Conservation (phyloP, 1,140 invertebrate genomes). For the Subanguina moxae region DNA sequence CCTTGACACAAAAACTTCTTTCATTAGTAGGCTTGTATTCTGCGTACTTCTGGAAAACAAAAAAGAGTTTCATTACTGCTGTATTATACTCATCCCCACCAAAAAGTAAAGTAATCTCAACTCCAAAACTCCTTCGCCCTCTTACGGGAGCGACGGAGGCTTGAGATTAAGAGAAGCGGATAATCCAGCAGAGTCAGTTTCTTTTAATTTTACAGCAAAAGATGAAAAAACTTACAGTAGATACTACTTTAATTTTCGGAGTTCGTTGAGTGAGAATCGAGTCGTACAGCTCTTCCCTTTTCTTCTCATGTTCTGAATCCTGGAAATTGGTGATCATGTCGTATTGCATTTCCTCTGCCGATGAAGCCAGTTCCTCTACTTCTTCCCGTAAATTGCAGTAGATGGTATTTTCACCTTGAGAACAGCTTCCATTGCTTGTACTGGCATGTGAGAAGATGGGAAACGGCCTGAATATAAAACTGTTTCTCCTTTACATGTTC, state of each 20-base stretch:
- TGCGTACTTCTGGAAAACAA: constrained; percentile 32
- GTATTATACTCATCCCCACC: too few species aligned
- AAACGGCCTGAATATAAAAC: constrained; percentile 20
- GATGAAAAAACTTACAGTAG: constrained; percentile 12
- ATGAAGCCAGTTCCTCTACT: constrained; percentile 17
- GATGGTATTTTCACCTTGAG: constrained; percentile 23
- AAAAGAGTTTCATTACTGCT: too few species aligned
- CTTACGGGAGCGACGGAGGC: too few species aligned
- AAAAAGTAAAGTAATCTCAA: too few species aligned
- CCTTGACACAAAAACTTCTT: constrained; percentile 87
- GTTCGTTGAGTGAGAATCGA: constrained; percentile 24
- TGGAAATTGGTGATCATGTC: constrained; percentile 9
- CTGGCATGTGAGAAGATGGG: constrained; percentile 6
- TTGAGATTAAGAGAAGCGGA: too few species aligned
- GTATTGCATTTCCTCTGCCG: constrained; percentile 21
- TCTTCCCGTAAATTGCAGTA: constrained; percentile 35
- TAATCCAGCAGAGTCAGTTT: too few species aligned
- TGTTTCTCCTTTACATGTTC: neutral
- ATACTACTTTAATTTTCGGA: constrained; percentile 11
- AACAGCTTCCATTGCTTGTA: neutral
- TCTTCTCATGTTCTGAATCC: constrained; percentile 11
- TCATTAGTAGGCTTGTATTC: constrained; percentile 68
- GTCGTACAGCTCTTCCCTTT: constrained; percentile 39
- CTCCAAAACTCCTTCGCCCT: too few species aligned
- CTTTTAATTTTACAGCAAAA: too few species aligned